These are phyloP conservation scores for Bicyclus anynana DNA, from an alignment of 1,140 invertebrate species.

Conservation along the genomic window DNA sequence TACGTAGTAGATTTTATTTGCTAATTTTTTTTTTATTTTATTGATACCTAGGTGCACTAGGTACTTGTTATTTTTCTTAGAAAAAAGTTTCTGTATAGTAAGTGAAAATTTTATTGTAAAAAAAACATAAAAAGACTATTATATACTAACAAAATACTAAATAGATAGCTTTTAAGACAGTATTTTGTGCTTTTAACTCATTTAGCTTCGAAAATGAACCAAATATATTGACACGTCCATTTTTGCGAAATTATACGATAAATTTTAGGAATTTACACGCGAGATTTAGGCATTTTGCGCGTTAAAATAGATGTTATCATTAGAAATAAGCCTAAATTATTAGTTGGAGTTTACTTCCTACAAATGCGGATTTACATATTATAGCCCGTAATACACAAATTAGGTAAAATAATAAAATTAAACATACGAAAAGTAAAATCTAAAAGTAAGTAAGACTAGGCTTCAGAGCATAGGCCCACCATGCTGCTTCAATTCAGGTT, in stretches of 20 bases:
- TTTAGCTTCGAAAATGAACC: conserved; percentile 25
- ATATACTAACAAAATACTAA: not conserved
- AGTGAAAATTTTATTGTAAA: not conserved
- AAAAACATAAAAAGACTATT: not conserved
- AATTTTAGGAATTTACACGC: not conserved
- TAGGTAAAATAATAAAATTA: too few species aligned
- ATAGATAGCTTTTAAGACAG: not conserved
- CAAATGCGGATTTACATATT: too few species aligned
- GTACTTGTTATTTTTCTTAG: too few species aligned
- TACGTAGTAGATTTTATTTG: too few species aligned
- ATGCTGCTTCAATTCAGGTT: too few species aligned
- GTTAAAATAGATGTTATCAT: not conserved
- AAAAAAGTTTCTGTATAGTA: not conserved
- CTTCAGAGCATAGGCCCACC: too few species aligned
- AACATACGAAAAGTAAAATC: too few species aligned
- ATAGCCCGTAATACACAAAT: too few species aligned
- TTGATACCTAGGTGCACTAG: too few species aligned
- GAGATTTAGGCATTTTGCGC: not conserved
- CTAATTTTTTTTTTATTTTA: too few species aligned
- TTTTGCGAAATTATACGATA: conserved; percentile 25
- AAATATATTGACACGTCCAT: conserved; percentile 26
- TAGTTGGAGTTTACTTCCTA: not conserved
- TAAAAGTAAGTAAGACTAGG: too few species aligned
- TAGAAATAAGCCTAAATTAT: not conserved
- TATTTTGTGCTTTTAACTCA: not conserved